Conservation (phyloP, 2,113 vertebrate species). For the Bos indicus region DNA sequence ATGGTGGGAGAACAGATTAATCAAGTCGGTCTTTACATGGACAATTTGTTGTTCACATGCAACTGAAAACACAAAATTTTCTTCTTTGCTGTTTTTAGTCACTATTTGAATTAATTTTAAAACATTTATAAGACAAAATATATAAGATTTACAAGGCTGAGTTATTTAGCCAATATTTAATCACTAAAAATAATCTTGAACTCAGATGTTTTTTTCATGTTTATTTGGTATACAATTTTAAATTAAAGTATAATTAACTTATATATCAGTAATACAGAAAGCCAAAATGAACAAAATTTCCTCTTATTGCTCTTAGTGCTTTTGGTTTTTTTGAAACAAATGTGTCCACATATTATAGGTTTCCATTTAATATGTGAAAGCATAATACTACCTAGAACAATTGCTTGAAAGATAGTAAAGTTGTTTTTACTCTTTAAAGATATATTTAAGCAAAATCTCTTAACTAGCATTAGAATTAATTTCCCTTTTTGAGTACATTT, state of each 20-base stretch:
- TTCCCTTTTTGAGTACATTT: slow-evolving; percentile 32
- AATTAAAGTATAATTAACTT: slow-evolving; percentile 74
- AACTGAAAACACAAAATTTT: not conserved
- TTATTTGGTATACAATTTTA: slow-evolving; percentile 68
- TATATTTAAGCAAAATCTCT: not conserved
- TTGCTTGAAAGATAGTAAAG: slow-evolving; percentile 46
- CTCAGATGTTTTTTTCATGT: slow-evolving; percentile 61
- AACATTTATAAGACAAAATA: slow-evolving; percentile 11
- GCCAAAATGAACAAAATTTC: slow-evolving; percentile 35
- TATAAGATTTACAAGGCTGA: not conserved
- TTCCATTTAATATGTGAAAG: slow-evolving; percentile 64
- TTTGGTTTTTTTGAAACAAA: slow-evolving; percentile 27
- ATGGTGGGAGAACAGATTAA: fast-evolving
- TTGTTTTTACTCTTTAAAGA: not conserved
- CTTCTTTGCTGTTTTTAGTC: not conserved
- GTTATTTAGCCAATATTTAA: slow-evolving; percentile 71
- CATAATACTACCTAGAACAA: slow-evolving; percentile 36
- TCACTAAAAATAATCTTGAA: slow-evolving; percentile 68
- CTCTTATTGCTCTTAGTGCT: slow-evolving; percentile 21
- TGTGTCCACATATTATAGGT: not conserved
- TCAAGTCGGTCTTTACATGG: not conserved
- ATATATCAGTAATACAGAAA: slow-evolving; percentile 66
- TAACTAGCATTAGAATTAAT: not conserved
- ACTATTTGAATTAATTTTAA: not conserved
- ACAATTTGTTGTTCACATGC: not conserved